Conservation (phyloP, 2,113 vertebrate genomes). For the Corythoichthys haematopterus region DNA sequence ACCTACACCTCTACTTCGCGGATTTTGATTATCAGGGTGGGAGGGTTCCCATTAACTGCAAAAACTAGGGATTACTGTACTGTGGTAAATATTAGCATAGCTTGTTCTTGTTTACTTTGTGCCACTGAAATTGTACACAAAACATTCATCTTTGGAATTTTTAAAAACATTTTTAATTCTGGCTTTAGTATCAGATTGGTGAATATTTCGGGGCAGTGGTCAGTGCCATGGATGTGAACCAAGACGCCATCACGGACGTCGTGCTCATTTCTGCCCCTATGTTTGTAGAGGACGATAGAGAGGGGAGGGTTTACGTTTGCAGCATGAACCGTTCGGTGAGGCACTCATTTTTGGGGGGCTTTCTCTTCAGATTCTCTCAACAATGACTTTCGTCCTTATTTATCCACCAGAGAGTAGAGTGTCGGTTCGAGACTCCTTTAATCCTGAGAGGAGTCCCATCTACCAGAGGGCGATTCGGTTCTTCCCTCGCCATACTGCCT, state of each 20-base stretch:
- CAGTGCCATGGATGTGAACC: slow-evolving; percentile 68
- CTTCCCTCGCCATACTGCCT: slow-evolving; percentile 62
- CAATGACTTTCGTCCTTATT: neutral
- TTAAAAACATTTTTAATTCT: no score
- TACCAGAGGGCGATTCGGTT: slow-evolving; percentile 62
- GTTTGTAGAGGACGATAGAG: slow-evolving; percentile 60
- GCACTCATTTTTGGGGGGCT: no score
- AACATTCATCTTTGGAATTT: no score
- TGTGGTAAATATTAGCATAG: no score
- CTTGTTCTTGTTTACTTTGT: no score
- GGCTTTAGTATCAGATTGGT: slow-evolving; percentile 53
- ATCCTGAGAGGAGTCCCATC: slow-evolving; percentile 48
- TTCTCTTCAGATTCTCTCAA: neutral
- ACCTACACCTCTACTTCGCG: no score
- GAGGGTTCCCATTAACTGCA: no score
- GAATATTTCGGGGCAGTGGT: slow-evolving; percentile 63
- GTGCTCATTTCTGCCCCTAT: slow-evolving; percentile 77
- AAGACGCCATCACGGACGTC: slow-evolving; percentile 59
- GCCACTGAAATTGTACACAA: no score
- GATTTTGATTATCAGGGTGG: no score
- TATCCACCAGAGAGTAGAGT: slow-evolving; percentile 32
- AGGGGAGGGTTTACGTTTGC: slow-evolving; percentile 77
- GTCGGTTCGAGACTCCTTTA: slow-evolving; percentile 19
- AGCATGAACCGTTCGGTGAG: slow-evolving; percentile 41
- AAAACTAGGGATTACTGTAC: no score